Base-by-base conservation (phyloP, 2,113 vertebrate species). In the Balaenoptera acutorostrata region DNA sequence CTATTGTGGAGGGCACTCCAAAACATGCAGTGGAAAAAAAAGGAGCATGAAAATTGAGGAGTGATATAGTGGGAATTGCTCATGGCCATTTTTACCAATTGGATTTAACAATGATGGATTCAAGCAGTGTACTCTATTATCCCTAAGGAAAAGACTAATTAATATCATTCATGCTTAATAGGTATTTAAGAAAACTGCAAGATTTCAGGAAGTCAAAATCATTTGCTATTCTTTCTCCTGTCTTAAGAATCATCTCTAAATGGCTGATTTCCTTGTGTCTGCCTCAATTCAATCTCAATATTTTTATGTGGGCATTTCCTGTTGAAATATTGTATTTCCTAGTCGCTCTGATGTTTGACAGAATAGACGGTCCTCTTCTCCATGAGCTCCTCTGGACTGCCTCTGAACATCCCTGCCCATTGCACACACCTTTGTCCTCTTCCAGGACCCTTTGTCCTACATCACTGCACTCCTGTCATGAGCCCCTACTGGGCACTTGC, bases 401-500 rank as follows among this genome's bases (percentile, higher is more conserved):
- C 25, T 20, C 29, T 83, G 39, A 66, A 20, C 2, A 63, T 21
- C 21, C 5, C 3, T 15, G 8, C 18, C 46, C 5, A 21, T 29
- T 64, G 25, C 18, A 41, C 12, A 66, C 1, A 85, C 6, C 27
- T 46, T 31, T 36, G 4, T 4, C 23, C 2, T 61, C 18, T 68
- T 74, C 29, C 31, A 61, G 33, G 36, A 68, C 29, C 12, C 12
- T 44, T 61, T 1, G 2, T 75, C 61, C 72, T 13, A 66, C 1
- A 72, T 14, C 13, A 80, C 15, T 20, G 9, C 14, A 36, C 5
- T 90, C 39, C 36, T 88, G 39, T 27, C 4, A 25, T 2, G 13
- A 12, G 4, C 23, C 9, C 1, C 57, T 2, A 36, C 4, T 1
- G 4, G 29, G 31, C 1, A 10, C 20, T 44, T 59, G 11, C 8